These are phyloP conservation scores for Eulimnadia texana DNA, from an alignment of 1,140 invertebrate genomes.

Conservation along the genomic window DNA sequence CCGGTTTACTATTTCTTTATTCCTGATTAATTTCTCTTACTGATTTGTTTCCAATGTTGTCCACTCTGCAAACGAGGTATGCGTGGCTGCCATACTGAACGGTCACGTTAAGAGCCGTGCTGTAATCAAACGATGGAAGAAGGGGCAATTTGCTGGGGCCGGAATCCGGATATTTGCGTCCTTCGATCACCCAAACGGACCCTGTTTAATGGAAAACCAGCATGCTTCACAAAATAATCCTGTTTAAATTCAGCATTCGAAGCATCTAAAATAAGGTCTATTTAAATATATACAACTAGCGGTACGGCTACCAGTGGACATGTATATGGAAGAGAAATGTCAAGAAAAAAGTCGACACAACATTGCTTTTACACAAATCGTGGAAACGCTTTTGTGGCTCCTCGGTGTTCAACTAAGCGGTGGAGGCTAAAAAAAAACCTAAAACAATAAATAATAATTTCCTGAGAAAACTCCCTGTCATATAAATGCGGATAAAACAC, in stretches of 20 bases:
- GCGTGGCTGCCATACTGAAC: constrained; percentile 72
- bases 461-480: too few relatives aligned
- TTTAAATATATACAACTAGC: too few relatives aligned
- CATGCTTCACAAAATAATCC: too few relatives aligned
- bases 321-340: background rate
- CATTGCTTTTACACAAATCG: background rate
- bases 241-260: too few relatives aligned
- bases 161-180: background rate
- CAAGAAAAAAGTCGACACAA: background rate
- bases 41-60: constrained; percentile 75
- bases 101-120: constrained; percentile 60
- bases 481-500: too few relatives aligned
- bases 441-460: background rate
- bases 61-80: constrained; percentile 71
- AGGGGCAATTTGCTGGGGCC: background rate
- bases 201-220: background rate
- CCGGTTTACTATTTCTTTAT: too few relatives aligned
- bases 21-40: too few relatives aligned
- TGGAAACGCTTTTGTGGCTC: background rate
- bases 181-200: background rate
- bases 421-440: background rate
- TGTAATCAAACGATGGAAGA: constrained; percentile 39
- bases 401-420: background rate
- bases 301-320: too few relatives aligned
- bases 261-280: too few relatives aligned